Evolutionary conservation across 2,113 vertebrate species (phyloP).

Genomic region (Clarias magur): DNA sequence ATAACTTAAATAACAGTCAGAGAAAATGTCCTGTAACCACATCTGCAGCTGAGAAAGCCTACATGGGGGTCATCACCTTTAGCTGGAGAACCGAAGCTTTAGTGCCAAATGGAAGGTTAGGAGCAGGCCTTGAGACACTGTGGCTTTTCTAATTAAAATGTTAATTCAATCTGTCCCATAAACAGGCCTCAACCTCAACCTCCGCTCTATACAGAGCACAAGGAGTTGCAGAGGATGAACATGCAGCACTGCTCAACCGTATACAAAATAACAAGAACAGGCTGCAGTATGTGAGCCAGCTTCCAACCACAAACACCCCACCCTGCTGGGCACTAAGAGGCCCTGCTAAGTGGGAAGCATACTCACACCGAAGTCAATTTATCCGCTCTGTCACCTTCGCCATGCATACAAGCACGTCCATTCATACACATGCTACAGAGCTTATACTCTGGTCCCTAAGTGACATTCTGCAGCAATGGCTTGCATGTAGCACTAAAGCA

Average conservation of each 20-base stretch:
- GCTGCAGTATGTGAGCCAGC: slow-evolving; percentile 50
- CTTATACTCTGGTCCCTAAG: slow-evolving; percentile 47
- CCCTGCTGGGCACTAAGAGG: slow-evolving; percentile 54
- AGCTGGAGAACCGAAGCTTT: neutral
- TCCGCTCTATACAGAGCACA: slow-evolving; percentile 57
- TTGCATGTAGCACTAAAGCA: slow-evolving; percentile 3
- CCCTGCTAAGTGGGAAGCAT: slow-evolving; percentile 65
- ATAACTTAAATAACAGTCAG: neutral
- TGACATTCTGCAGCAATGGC: neutral
- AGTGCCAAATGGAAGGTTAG: neutral
- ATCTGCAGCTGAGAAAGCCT: neutral
- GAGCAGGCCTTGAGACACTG: neutral
- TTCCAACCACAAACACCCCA: slow-evolving; percentile 48
- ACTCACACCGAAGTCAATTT: slow-evolving; percentile 58
- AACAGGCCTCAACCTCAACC: slow-evolving; percentile 25
- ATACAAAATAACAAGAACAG: slow-evolving; percentile 59
- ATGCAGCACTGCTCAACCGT: slow-evolving; percentile 59
- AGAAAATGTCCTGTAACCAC: neutral
- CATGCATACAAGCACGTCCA: slow-evolving; percentile 66
- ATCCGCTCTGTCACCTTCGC: slow-evolving; percentile 60
- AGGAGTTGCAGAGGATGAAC: slow-evolving; percentile 55
- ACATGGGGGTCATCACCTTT: neutral
- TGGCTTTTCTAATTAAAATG: neutral
- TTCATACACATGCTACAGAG: slow-evolving; percentile 58
- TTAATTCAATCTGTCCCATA: slow-evolving; percentile 8